A percentile compares a stretch with the other conserved stretches of the same genome.
Conservation (phyloP, 2,888 invertebrate species). For the Gerris lacustris region DNA sequence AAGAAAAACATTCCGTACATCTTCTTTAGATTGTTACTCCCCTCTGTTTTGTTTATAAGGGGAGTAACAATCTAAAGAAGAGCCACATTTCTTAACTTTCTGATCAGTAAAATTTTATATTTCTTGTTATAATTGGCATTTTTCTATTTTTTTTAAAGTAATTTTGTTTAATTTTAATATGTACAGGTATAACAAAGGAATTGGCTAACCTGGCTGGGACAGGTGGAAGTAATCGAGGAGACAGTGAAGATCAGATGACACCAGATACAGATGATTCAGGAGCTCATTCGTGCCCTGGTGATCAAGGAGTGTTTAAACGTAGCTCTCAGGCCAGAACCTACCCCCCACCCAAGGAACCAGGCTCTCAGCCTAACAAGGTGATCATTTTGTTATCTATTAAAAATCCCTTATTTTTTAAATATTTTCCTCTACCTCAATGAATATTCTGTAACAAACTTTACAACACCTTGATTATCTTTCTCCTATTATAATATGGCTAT, state of each 20-base stretch:
- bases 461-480: too few species aligned
- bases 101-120: too few species aligned
- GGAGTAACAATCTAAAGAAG: too few species aligned
- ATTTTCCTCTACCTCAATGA: not conserved
- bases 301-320: constrained; percentile 8
- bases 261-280: constrained; percentile 63
- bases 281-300: constrained; percentile 35
- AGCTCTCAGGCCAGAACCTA: not conserved
- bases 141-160: too few species aligned
- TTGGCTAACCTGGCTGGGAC: constrained; percentile 30
- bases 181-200: constrained; percentile 39
- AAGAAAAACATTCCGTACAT: too few species aligned
- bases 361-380: not conserved
- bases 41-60: too few species aligned
- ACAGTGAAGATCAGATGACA: constrained; percentile 54
- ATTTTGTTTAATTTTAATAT: constrained; percentile 27
- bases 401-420: not conserved
- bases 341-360: constrained; percentile 22
- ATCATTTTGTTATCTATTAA: not conserved
- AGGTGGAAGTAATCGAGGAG: constrained; percentile 34
- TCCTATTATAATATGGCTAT: too few species aligned
- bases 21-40: too few species aligned
- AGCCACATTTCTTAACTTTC: too few species aligned
- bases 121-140: too few species aligned
- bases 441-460: not conserved